Conservation (phyloP, 2,797 vertebrate genomes). For the Pangasius mekongensis region DNA sequence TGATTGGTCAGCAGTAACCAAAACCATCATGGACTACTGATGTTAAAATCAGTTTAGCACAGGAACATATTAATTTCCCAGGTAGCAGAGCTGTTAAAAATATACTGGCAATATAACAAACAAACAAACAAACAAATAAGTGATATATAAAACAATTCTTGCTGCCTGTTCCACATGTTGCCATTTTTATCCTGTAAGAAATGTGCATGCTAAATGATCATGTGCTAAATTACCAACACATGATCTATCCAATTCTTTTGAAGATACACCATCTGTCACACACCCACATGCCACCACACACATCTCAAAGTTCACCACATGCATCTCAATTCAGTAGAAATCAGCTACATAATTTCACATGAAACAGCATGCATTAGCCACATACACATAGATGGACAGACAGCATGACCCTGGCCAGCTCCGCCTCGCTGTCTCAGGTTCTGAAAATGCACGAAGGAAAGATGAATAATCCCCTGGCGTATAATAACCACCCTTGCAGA, state of each 20-base stretch:
- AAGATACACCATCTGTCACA: conserved; percentile 1
- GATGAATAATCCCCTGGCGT: conserved; percentile 30
- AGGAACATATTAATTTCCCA: not conserved
- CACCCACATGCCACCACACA: conserved; percentile 37
- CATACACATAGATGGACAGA: conserved; percentile 29
- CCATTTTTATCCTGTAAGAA: not conserved
- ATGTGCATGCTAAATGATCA: not conserved
- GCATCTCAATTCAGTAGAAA: conserved; percentile 7
- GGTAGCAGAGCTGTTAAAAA: not conserved
- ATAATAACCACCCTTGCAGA: conserved; percentile 46
- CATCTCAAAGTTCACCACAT: not conserved
- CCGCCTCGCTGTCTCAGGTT: conserved; percentile 20
- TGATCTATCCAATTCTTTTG: conserved; percentile 10
- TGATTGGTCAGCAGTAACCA: not conserved
- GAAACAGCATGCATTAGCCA: conserved; percentile 38
- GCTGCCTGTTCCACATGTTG: not conserved
- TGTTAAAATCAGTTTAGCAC: conserved; percentile 2
- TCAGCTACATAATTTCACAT: conserved; percentile 16
- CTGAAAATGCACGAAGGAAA: conserved; percentile 36
- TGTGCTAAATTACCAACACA: not conserved
- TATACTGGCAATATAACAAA: not conserved
- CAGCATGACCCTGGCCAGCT: conserved; percentile 17
- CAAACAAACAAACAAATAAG: not conserved
- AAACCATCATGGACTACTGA: conserved; percentile 3
- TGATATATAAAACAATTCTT: not conserved